Evolutionary conservation across 2,113 vertebrate species (phyloP), one percentile per base, ranked within the genome.

Genomic region (Peromyscus leucopus): DNA sequence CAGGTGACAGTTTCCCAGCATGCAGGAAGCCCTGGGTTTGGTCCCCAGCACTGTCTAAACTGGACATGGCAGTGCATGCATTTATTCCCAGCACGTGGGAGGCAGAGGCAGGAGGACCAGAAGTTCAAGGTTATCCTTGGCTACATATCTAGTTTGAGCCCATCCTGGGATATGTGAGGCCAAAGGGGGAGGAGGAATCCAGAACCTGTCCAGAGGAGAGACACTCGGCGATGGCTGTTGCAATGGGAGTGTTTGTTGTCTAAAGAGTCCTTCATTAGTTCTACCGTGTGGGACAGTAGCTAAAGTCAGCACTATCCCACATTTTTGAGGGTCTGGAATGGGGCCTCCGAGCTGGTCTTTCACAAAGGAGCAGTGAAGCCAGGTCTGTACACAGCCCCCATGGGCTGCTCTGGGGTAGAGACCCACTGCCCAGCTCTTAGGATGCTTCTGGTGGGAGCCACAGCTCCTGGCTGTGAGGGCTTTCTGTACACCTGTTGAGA

Each of bases 261-360:
- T 92, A 17, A 51, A 92, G 63, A 63, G 80, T 42, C 78, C 26
- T 48, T 79, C 21, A n/a, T 67, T 67, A 55, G 48, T 96, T 5
- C 26, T 91, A 11, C 39, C 74, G 55, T 21, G 19, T 76, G 31
- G n/a, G 65, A 24, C 65, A 82, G 31, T 48, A 80, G n/a, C 85
- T 96, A 55, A 46, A 93, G 69, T 51, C 63, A 24, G 28, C 93
- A 39, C 21, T 36, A 28, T 57, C 24, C 46, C 57, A 19, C 42
- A 24, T 90, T 90, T 95, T 22, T 67, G 65, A 94, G 72, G 91
- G 74, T 74, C 67, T 91, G 67, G 51, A 82, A 36, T 76, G 74
- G 76, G 72, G 46, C 57, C 65, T 51, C 15, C 67, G 79, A 92
- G 63, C 22, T 84, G 46, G 7, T 80, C 51, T 92, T 78, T 75